A percentile compares a stretch with the other conserved stretches of the same genome.
Evolutionary conservation across 2,113 vertebrate genomes (phyloP).

Genomic region (Chaetodon trifascialis): DNA sequence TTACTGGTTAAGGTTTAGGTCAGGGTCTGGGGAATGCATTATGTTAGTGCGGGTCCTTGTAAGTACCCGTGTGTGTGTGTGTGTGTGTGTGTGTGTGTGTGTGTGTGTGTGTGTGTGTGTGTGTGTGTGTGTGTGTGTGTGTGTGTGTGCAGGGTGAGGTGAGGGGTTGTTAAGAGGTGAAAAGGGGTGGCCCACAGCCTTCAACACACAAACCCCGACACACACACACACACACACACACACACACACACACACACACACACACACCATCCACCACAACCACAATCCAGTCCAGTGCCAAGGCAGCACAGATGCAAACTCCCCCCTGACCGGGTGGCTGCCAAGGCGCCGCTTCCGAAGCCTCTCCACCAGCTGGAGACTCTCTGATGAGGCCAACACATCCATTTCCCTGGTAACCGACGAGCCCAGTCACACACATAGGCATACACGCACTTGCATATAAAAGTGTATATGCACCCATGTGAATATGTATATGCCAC

Average conservation of each 20-base stretch:
- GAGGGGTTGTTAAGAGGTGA: slow-evolving; percentile 41
- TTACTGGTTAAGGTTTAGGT: background rate
- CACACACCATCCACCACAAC: slow-evolving; percentile 58
- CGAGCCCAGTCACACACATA: slow-evolving; percentile 70
- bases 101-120: background rate
- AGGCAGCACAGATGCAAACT: slow-evolving; percentile 89
- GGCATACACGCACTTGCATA: slow-evolving; percentile 60
- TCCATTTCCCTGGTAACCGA: slow-evolving; percentile 88
- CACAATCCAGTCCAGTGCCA: slow-evolving; percentile 77
- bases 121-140: background rate
- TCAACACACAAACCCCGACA: slow-evolving; percentile 36
- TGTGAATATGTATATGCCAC: slow-evolving; percentile 68
- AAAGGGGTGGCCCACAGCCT: slow-evolving; percentile 38
- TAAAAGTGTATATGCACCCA: slow-evolving; percentile 71
- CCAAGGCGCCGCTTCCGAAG: slow-evolving; percentile 86
- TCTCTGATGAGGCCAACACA: slow-evolving; percentile 87
- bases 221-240: slow-evolving; percentile 35
- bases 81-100: background rate
- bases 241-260: slow-evolving; percentile 34
- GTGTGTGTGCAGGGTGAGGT: background rate
- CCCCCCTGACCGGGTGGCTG: slow-evolving; percentile 86
- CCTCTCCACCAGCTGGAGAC: slow-evolving; percentile 88
- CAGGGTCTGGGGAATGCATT: background rate
- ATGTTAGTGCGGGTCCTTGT: background rate
- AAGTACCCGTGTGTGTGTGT: background rate